Evolutionary conservation across 2,113 vertebrate species (phyloP).

Genomic region (Lampris incognitus): DNA sequence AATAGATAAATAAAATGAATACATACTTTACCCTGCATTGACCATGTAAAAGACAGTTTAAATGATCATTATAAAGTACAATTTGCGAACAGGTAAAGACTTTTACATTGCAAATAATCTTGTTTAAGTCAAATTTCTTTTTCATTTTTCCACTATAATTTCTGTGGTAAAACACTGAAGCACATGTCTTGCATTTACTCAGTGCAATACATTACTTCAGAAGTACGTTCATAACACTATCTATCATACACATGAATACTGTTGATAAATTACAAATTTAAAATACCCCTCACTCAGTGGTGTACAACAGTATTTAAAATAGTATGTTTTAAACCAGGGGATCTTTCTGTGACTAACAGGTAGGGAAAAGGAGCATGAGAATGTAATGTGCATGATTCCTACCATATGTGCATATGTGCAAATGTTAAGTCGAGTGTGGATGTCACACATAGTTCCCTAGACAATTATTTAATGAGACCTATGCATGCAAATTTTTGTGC

Average conservation of each 20-base stretch:
- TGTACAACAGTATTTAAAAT: constrained; percentile 8
- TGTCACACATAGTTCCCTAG: not conserved
- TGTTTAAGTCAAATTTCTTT: constrained; percentile 21
- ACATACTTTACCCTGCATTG: constrained; percentile 85
- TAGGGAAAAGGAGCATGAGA: constrained; percentile 28
- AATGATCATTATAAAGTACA: constrained; percentile 76
- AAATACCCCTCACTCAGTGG: constrained; percentile 7
- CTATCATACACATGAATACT: not conserved
- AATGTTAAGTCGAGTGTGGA: constrained; percentile 5
- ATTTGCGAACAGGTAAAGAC: constrained; percentile 59
- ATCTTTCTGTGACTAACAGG: constrained; percentile 20
- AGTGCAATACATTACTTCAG: not conserved
- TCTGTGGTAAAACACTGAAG: constrained; percentile 13
- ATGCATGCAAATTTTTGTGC: no score
- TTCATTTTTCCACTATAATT: not conserved
- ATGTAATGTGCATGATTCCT: constrained; percentile 27
- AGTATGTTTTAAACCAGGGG: constrained; percentile 13
- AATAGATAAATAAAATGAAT: constrained; percentile 80
- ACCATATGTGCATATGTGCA: not conserved
- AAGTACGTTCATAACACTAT: not conserved
- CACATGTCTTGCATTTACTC: not conserved
- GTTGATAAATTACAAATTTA: constrained; percentile 1
- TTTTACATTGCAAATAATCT: constrained; percentile 45
- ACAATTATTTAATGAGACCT: not conserved
- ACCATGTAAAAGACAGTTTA: constrained; percentile 81